phyloP scores from a whole-genome alignment of 2,797 vertebrate genomes.

The Perodicticus potto region DNA sequence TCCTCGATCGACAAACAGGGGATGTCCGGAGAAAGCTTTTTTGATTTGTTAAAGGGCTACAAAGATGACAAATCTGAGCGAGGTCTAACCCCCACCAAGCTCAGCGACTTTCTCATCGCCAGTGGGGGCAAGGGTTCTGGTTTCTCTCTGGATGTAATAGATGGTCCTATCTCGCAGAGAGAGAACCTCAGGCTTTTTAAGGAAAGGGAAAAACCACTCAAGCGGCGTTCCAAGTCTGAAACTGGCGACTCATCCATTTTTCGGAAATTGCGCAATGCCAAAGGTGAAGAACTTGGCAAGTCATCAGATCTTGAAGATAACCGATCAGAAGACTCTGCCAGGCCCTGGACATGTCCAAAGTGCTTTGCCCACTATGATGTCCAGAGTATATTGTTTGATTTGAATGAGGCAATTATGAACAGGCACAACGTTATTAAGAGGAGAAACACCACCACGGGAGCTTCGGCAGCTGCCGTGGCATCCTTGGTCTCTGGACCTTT shows the following conservation, averaged over 20 bases:
- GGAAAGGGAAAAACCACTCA: conserved; percentile 97
- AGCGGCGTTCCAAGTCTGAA: conserved; percentile 97
- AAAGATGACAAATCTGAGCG: conserved; percentile 94
- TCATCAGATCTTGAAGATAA: conserved; percentile 95
- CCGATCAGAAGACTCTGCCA: conserved; percentile 92
- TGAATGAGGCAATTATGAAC: conserved; percentile 94
- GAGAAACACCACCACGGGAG: conserved; percentile 97
- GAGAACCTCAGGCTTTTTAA: conserved; percentile 95
- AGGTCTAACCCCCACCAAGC: conserved; percentile 92
- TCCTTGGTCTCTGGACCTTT: conserved; percentile 95
- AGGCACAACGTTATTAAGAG: conserved; percentile 94
- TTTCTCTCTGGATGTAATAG: conserved; percentile 92
- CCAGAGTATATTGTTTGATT: conserved; percentile 97
- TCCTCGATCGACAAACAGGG: conserved; percentile 99
- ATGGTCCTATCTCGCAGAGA: conserved; percentile 91
- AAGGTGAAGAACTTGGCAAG: conserved; percentile 94
- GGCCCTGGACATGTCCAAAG: conserved; percentile 96
- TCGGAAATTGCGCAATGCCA: conserved; percentile 95
- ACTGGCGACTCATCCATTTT: conserved; percentile 98
- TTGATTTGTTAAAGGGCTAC: conserved; percentile 96
- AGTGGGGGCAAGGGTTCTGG: conserved; percentile 91
- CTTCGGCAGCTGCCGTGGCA: conserved; percentile 96
- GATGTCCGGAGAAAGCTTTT: conserved; percentile 95
- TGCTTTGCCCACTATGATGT: conserved; percentile 98
- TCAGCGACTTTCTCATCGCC: conserved; percentile 93